These are phyloP conservation scores for Acrobasis repandana DNA, from an alignment of 2,888 invertebrate species.

Conservation along the genomic window DNA sequence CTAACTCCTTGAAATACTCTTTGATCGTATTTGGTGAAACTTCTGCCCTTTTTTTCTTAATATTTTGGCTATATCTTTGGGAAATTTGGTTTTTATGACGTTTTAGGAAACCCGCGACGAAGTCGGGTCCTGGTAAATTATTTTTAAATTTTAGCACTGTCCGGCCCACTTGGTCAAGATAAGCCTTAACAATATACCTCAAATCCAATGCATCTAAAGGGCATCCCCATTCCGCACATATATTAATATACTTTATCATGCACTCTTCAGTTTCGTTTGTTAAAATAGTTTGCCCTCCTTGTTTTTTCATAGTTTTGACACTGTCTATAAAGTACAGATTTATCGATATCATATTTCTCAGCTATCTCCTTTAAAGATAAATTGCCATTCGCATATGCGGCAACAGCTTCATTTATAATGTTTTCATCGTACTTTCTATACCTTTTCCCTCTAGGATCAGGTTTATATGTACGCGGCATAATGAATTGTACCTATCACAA, in stretches of 20 bases:
- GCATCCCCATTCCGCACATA: slow-evolving; percentile 34
- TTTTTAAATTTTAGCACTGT: slow-evolving; percentile 29
- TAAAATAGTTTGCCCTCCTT: too few relatives aligned
- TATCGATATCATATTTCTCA: too few relatives aligned
- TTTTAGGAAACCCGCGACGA: slow-evolving; percentile 32
- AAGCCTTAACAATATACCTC: slow-evolving; percentile 31
- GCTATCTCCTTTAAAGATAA: too few relatives aligned
- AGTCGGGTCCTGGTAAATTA: slow-evolving; percentile 33
- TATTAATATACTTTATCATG: too few relatives aligned
- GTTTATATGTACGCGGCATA: background rate
- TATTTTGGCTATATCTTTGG: slow-evolving; percentile 28
- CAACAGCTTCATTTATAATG: background rate
- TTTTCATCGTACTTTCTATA: background rate
- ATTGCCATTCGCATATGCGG: too few relatives aligned
- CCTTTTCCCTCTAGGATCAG: background rate
- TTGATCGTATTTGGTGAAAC: slow-evolving; percentile 26
- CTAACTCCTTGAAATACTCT: slow-evolving; percentile 16
- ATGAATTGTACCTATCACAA: background rate
- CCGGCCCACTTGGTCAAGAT: slow-evolving; percentile 28
- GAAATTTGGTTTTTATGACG: slow-evolving; percentile 30
- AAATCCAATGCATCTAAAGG: slow-evolving; percentile 31
- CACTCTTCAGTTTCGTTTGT: too few relatives aligned
- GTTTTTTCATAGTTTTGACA: too few relatives aligned
- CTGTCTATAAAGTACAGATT: too few relatives aligned
- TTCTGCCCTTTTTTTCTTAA: slow-evolving; percentile 30